Evolutionary conservation across 1,140 invertebrate genomes (phyloP).

Genomic region (Coboldia fuscipes): DNA sequence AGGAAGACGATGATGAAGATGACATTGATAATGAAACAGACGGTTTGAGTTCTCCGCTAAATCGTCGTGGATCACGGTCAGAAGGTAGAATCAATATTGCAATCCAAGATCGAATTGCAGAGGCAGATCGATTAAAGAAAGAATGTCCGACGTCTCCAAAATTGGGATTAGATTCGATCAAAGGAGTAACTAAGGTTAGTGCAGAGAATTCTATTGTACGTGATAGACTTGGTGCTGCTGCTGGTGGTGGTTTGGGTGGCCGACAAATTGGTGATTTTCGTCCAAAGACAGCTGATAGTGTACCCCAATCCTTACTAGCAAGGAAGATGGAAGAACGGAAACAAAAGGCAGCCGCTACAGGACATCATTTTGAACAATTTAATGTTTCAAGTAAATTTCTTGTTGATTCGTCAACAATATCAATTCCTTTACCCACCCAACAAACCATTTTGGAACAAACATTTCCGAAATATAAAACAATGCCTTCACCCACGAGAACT

Average conservation of each 20-base stretch:
- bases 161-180: too few relatives aligned
- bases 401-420: slow-evolving; percentile 29
- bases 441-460: slow-evolving; percentile 17
- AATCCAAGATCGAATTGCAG: slow-evolving; percentile 24
- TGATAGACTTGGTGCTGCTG: slow-evolving; percentile 1
- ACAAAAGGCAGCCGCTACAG: not conserved
- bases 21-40: slow-evolving; percentile 35
- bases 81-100: slow-evolving; percentile 36
- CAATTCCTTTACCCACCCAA: slow-evolving; percentile 29
- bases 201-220: not conserved
- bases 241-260: slow-evolving; percentile 9
- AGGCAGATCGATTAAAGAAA: slow-evolving; percentile 6
- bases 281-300: not conserved
- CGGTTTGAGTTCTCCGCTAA: slow-evolving; percentile 11
- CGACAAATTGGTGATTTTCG: not conserved
- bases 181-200: too few relatives aligned
- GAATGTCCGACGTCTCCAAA: slow-evolving; percentile 7
- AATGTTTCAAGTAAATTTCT: slow-evolving; percentile 23
- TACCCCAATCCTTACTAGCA: too few relatives aligned
- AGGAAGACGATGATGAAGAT: slow-evolving; percentile 63
- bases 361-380: not conserved
- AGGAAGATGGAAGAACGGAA: too few relatives aligned
- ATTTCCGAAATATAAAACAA: slow-evolving; percentile 30
- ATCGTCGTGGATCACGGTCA: slow-evolving; percentile 32
- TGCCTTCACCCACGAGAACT: slow-evolving; percentile 26